Evolutionary conservation across 2,113 vertebrate genomes (phyloP).

Genomic region (Paraplagusia blochii): DNA sequence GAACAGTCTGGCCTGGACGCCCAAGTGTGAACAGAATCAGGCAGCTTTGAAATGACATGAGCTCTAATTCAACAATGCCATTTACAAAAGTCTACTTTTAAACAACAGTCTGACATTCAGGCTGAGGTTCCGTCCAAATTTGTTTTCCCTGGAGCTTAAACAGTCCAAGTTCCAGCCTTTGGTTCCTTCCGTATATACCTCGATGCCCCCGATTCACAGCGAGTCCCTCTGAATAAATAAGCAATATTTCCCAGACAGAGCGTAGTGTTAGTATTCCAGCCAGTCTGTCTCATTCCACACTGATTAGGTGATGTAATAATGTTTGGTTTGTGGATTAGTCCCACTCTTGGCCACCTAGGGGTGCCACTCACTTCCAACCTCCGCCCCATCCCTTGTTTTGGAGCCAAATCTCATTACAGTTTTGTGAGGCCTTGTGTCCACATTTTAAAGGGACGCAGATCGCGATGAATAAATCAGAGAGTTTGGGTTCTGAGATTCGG

Average conservation of each 20-base stretch:
- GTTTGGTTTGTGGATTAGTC: conserved; percentile 66
- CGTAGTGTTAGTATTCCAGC: conserved; percentile 64
- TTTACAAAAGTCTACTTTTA: neutral
- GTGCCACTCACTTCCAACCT: conserved; percentile 30
- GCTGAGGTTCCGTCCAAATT: conserved; percentile 16
- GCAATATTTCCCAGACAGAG: conserved; percentile 48
- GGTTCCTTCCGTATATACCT: conserved; percentile 23
- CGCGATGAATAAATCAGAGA: conserved; percentile 4
- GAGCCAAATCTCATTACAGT: conserved; percentile 11
- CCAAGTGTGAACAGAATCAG: too few species aligned
- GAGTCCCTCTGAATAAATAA: conserved; percentile 51
- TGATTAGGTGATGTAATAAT: conserved; percentile 63
- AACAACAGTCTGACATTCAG: conserved; percentile 11
- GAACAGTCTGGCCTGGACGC: neutral
- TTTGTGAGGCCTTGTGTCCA: conserved; percentile 3
- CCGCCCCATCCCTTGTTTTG: conserved; percentile 21
- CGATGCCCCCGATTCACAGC: conserved; percentile 27
- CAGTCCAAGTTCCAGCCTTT: conserved; percentile 20
- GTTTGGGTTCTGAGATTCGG: neutral
- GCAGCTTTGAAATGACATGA: neutral
- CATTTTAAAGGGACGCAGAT: conserved; percentile 14
- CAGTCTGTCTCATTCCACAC: conserved; percentile 46
- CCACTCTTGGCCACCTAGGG: conserved; percentile 31
- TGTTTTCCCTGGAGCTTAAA: conserved; percentile 39
- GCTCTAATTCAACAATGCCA: neutral